Conservation (phyloP, 2,797 vertebrate species). For the Myotis findleyi region DNA sequence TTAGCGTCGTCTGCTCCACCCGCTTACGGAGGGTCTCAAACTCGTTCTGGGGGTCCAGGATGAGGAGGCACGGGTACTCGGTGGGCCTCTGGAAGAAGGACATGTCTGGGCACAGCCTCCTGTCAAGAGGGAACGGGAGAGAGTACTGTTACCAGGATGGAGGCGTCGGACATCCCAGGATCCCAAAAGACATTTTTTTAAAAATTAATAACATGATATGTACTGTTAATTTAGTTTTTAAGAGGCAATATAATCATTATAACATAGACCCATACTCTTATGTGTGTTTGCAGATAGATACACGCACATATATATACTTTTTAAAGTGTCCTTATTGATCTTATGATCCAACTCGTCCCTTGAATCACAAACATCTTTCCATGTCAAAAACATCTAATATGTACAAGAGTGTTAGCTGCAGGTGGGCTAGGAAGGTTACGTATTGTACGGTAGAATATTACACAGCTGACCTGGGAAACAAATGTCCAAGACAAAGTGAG, state of each 20-base stretch:
- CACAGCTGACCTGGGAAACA: background rate
- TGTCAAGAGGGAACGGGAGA: slow-evolving; percentile 76
- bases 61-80: slow-evolving; percentile 95
- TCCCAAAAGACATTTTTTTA: background rate
- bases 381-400: background rate
- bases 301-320: background rate
- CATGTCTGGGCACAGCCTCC: slow-evolving; percentile 98
- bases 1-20: slow-evolving; percentile 97
- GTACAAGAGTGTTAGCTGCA: background rate
- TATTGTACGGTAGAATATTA: fast-evolving
- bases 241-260: background rate
- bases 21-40: slow-evolving; percentile 96
- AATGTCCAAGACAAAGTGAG: background rate
- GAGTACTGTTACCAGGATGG: background rate
- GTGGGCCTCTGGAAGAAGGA: slow-evolving; percentile 98
- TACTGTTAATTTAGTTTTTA: background rate
- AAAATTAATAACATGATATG: background rate
- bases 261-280: background rate
- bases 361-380: background rate
- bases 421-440: background rate
- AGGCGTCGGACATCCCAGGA: background rate
- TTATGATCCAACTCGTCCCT: background rate
- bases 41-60: slow-evolving; percentile 97
- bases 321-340: background rate
- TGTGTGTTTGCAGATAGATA: background rate